These are phyloP conservation scores for Setipinna tenuifilis DNA, from an alignment of 2,797 vertebrate genomes.

Conservation along the genomic window DNA sequence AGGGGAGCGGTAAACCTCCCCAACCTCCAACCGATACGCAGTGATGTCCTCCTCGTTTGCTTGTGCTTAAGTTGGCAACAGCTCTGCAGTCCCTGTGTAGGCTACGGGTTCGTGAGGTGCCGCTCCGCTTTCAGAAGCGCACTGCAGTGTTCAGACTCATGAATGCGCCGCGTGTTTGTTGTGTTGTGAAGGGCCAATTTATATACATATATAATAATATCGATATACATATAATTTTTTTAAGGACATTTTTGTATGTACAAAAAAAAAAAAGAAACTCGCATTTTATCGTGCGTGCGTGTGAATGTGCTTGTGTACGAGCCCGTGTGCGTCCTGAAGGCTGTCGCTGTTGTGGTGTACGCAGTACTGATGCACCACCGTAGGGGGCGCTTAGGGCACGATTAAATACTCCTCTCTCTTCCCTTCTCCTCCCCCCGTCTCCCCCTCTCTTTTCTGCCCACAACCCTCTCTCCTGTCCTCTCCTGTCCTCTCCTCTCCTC, in stretches of 20 bases:
- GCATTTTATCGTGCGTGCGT: slow-evolving; percentile 76
- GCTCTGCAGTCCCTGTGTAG: background rate
- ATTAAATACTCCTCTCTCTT: slow-evolving; percentile 58
- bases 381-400: slow-evolving; percentile 57
- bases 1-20: background rate
- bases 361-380: slow-evolving; percentile 65
- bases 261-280: slow-evolving; percentile 76
- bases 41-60: background rate
- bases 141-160: slow-evolving; percentile 65
- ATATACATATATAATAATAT: slow-evolving; percentile 80
- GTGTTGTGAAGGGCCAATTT: slow-evolving; percentile 79
- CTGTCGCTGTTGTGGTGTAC: slow-evolving; percentile 63
- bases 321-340: slow-evolving; percentile 57
- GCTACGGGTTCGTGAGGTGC: background rate
- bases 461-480: slow-evolving; percentile 35
- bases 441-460: slow-evolving; percentile 18
- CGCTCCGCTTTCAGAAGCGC: slow-evolving; percentile 43
- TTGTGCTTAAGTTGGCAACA: background rate
- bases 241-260: slow-evolving; percentile 84
- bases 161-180: slow-evolving; percentile 69
- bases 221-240: slow-evolving; percentile 81
- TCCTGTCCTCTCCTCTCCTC: slow-evolving; percentile 47
- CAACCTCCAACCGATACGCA: background rate
- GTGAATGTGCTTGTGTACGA: slow-evolving; percentile 51
- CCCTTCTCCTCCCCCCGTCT: slow-evolving; percentile 15